These are phyloP conservation scores for Spisula solida DNA, from an alignment of 2,888 invertebrate genomes.

Conservation along the genomic window DNA sequence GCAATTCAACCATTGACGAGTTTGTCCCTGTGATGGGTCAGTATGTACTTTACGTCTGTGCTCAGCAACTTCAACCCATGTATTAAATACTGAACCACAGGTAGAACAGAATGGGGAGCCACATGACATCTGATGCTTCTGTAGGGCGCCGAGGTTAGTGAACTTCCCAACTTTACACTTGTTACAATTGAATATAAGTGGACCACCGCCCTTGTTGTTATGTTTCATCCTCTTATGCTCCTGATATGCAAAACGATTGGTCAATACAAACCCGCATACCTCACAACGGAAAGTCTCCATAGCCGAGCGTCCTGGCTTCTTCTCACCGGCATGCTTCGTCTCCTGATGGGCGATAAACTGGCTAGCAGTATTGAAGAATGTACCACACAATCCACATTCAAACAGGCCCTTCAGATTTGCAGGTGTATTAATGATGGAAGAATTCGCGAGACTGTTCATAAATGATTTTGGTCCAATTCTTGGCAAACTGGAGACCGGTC, in stretches of 20 bases:
- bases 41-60: constrained; percentile 48
- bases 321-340: constrained; percentile 30
- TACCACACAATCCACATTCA: constrained; percentile 70
- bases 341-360: constrained; percentile 68
- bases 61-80: constrained; percentile 38
- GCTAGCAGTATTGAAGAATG: constrained; percentile 65
- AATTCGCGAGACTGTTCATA: neutral
- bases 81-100: constrained; percentile 46
- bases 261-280: constrained; percentile 67
- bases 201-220: constrained; percentile 38
- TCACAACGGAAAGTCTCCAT: constrained; percentile 71
- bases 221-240: constrained; percentile 72
- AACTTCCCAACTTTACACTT: constrained; percentile 58
- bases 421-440: neutral
- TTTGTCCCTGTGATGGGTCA: neutral
- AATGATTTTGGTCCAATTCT: constrained; percentile 28
- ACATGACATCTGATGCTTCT: constrained; percentile 62
- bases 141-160: constrained; percentile 51
- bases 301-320: constrained; percentile 54
- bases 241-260: constrained; percentile 67
- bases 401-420: constrained; percentile 62
- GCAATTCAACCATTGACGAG: constrained; percentile 54
- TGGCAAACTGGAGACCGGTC: neutral
- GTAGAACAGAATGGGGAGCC: constrained; percentile 46
- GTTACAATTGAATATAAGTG: constrained; percentile 59